A percentile compares a stretch with the other conserved stretches of the same genome.
phyloP scores from a whole-genome alignment of 2,113 vertebrate species.

The Neotragus pygmaeus region DNA sequence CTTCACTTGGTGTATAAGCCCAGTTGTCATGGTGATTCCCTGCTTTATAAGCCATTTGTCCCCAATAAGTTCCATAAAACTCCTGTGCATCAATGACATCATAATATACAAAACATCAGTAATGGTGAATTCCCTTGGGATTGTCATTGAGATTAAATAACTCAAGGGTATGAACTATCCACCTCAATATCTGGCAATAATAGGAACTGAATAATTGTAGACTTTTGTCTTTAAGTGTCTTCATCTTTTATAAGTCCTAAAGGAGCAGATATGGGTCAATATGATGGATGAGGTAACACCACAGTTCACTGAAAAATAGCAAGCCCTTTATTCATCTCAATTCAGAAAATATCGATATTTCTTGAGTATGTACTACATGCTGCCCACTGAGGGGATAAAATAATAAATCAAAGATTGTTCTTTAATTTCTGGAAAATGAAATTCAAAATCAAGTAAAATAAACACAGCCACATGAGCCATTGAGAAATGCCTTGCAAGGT shows the following conservation, averaged over 20 bases:
- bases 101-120: not conserved
- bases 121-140: not conserved
- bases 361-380: not conserved
- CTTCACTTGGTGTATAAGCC: not conserved
- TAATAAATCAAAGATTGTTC: not conserved
- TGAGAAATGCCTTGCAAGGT: not conserved
- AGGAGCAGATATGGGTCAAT: not conserved
- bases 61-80: not conserved
- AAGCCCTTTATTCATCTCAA: not conserved
- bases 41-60: not conserved
- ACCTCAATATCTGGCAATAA: not conserved
- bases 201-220: not conserved
- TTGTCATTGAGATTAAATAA: not conserved
- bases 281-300: not conserved
- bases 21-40: not conserved
- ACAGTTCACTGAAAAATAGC: not conserved
- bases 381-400: not conserved
- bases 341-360: not conserved
- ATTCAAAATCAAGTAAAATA: not conserved
- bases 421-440: not conserved
- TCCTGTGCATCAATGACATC: not conserved
- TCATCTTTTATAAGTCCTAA: not conserved
- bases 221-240: not conserved
- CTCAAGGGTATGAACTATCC: not conserved
- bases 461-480: not conserved